A percentile compares a stretch with the other conserved stretches of the same genome.
Conservation (phyloP, 2,888 invertebrate species). For the Mechanitis messenoides region DNA sequence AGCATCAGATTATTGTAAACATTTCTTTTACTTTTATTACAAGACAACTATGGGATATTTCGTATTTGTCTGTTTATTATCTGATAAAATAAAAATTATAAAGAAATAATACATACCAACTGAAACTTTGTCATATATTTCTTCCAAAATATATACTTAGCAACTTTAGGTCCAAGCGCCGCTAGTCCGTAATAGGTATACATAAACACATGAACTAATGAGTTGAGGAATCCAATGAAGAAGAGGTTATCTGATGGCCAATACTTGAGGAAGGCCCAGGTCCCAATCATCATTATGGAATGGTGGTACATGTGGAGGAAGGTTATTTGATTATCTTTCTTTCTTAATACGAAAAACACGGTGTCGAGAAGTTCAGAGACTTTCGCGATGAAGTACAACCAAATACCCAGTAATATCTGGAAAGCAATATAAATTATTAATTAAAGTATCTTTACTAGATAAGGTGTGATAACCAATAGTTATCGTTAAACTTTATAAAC, state of each 20-base stretch:
- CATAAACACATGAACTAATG: slow-evolving; percentile 88
- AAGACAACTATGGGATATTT: too few species aligned
- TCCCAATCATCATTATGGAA: slow-evolving; percentile 82
- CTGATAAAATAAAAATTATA: background rate
- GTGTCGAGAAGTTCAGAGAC: slow-evolving; percentile 86
- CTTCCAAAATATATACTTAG: slow-evolving; percentile 90
- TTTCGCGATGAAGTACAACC: slow-evolving; percentile 86
- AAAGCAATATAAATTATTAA: slow-evolving; percentile 34
- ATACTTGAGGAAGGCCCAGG: slow-evolving; percentile 85
- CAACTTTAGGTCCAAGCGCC: slow-evolving; percentile 83
- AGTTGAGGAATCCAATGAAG: slow-evolving; percentile 83
- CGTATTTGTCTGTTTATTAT: too few species aligned
- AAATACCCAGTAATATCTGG: slow-evolving; percentile 65
- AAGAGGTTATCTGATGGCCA: slow-evolving; percentile 84
- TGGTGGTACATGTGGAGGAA: slow-evolving; percentile 95
- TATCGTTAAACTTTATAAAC: background rate
- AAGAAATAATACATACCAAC: slow-evolving; percentile 74
- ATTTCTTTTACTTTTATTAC: too few species aligned
- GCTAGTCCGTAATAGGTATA: slow-evolving; percentile 87
- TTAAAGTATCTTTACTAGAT: too few species aligned
- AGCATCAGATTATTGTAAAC: too few species aligned
- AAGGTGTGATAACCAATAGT: too few species aligned
- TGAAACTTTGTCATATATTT: slow-evolving; percentile 88
- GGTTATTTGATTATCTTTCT: slow-evolving; percentile 85
- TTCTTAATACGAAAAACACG: slow-evolving; percentile 91